Evolutionary conservation across 2,797 vertebrate genomes (phyloP).

Genomic region (Pangasius krempfi): DNA sequence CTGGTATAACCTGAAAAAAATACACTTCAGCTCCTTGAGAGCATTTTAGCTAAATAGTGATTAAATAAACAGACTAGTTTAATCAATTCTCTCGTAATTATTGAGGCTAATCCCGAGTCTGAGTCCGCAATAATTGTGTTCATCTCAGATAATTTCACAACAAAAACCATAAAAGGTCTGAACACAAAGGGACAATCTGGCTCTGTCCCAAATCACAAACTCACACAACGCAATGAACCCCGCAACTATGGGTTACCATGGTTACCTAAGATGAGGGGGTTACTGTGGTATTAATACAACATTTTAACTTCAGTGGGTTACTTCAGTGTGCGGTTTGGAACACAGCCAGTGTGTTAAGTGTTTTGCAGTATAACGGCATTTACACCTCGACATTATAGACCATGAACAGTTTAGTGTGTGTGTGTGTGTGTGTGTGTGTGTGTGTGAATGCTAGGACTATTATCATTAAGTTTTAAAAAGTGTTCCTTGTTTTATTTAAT

Average conservation of each 20-base stretch:
- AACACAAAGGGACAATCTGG: constrained; percentile 1
- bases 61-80: neutral
- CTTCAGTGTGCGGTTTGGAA: constrained; percentile 26
- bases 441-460: neutral
- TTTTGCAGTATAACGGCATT: constrained; percentile 34
- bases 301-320: neutral
- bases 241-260: constrained; percentile 1
- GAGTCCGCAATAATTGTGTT: neutral
- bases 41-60: neutral
- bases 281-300: neutral
- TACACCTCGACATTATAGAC: constrained; percentile 23
- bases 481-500: neutral
- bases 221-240: neutral
- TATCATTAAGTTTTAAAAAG: neutral
- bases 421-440: neutral
- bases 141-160: constrained; percentile 20
- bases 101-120: neutral
- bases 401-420: constrained; percentile 10
- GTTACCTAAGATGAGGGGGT: neutral
- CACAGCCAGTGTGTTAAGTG: constrained; percentile 19
- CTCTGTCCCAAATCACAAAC: constrained; percentile 7
- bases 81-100: neutral
- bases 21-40: neutral
- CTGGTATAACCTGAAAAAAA: neutral
- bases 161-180: constrained; percentile 22